These are phyloP conservation scores for Fringilla coelebs DNA, from an alignment of 2,797 vertebrate genomes.

Conservation along the genomic window DNA sequence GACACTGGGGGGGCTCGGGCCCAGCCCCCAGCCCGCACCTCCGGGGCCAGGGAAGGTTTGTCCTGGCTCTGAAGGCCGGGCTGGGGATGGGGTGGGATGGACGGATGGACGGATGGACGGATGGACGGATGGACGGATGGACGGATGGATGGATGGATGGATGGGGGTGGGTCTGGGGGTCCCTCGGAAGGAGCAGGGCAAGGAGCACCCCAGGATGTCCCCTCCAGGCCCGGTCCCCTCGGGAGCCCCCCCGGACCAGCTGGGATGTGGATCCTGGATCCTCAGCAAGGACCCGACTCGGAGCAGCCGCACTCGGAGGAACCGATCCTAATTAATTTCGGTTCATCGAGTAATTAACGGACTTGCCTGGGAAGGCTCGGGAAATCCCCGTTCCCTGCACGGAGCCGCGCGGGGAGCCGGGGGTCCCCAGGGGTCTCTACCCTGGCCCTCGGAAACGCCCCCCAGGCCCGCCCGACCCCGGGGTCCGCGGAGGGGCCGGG, in stretches of 20 bases:
- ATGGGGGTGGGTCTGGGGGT: neutral
- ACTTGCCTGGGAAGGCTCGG: neutral
- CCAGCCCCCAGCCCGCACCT: neutral
- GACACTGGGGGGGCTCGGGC: too few relatives aligned
- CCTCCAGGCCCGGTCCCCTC: neutral
- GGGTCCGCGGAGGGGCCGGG: fast-evolving
- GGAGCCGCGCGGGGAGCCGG: too few relatives aligned
- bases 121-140: too few relatives aligned
- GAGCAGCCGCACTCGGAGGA: neutral
- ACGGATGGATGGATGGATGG: too few relatives aligned
- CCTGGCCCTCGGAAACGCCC: fast-evolving
- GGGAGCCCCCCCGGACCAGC: fast-evolving
- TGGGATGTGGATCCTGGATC: neutral
- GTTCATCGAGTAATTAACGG: neutral
- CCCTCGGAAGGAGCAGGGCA: neutral
- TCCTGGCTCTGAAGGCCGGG: neutral
- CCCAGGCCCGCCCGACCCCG: neutral
- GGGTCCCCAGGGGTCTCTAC: neutral
- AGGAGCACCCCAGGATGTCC: neutral
- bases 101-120: too few relatives aligned
- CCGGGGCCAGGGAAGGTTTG: too few relatives aligned
- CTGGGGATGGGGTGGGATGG: too few relatives aligned
- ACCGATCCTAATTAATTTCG: neutral
- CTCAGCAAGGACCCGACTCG: neutral
- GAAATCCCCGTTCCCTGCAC: neutral